Evolutionary conservation across 2,113 vertebrate genomes (phyloP).

Genomic region (Orcinus orca): DNA sequence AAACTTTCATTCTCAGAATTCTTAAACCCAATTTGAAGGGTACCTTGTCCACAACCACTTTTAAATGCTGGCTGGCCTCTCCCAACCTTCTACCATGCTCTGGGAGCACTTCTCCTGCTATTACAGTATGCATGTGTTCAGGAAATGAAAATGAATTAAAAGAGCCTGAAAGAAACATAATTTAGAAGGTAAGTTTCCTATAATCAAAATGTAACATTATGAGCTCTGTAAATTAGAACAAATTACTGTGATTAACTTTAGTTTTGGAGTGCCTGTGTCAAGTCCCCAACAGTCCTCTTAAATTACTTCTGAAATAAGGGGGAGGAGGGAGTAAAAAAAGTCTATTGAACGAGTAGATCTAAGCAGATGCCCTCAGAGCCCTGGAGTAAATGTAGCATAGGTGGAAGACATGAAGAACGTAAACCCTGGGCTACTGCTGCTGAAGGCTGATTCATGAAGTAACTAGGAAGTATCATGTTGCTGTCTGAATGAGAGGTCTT

Average conservation of each 20-base stretch:
- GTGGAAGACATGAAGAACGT: background rate
- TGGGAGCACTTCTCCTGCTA: background rate
- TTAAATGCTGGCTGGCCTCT: background rate
- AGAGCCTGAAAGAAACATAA: background rate
- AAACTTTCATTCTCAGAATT: conserved; percentile 6
- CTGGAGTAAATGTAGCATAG: background rate
- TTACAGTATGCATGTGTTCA: background rate
- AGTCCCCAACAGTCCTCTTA: background rate
- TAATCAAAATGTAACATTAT: background rate
- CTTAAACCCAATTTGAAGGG: background rate
- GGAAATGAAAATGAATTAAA: background rate
- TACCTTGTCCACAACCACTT: background rate
- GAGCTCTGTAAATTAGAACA: background rate
- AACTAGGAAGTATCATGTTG: background rate
- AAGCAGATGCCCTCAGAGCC: background rate
- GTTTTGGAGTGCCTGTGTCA: background rate
- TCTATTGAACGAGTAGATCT: background rate
- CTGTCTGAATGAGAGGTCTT: background rate
- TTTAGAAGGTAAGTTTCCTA: background rate
- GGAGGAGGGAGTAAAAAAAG: background rate
- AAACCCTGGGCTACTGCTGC: background rate
- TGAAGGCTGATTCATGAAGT: background rate
- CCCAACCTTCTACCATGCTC: background rate
- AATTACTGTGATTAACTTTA: conserved; percentile 16
- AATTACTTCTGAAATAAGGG: conserved; percentile 13